phyloP scores from a whole-genome alignment of 2,888 invertebrate species.

The Aphidius colemani region DNA sequence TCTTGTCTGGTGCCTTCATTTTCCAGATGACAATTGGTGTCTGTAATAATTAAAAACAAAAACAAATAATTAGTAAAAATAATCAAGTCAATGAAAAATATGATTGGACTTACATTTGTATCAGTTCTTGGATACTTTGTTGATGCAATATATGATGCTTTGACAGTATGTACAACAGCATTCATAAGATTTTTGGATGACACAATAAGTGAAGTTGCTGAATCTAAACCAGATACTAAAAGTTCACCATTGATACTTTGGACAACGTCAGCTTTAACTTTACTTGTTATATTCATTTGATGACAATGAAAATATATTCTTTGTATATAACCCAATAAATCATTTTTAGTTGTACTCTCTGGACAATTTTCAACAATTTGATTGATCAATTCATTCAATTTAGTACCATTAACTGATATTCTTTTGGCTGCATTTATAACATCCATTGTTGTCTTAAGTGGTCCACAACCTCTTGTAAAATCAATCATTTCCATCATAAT shows the following conservation, averaged over 20 bases:
- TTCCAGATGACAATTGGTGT: slow-evolving; percentile 98
- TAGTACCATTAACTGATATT: slow-evolving; percentile 98
- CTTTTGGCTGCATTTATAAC: slow-evolving; percentile 99
- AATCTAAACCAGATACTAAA: slow-evolving; percentile 97
- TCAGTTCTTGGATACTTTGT: slow-evolving; percentile 94
- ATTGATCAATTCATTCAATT: slow-evolving; percentile 91
- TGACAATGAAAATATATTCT: slow-evolving; percentile 98
- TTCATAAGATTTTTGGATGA: slow-evolving; percentile 99
- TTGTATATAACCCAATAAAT: slow-evolving; percentile 93
- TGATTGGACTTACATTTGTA: slow-evolving; percentile 72
- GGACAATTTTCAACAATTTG: slow-evolving; percentile 97
- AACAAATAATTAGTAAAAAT: not conserved
- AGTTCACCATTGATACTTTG: slow-evolving; percentile 98
- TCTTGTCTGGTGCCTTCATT: slow-evolving; percentile 99
- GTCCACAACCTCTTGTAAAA: slow-evolving; percentile 98
- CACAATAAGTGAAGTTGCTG: slow-evolving; percentile 97
- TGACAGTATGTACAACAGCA: slow-evolving; percentile 97
- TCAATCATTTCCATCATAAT: slow-evolving; percentile 99
- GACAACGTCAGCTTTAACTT: slow-evolving; percentile 96
- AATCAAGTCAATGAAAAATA: not conserved
- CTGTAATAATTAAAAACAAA: slow-evolving; percentile 60
- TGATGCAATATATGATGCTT: slow-evolving; percentile 97
- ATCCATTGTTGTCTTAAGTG: slow-evolving; percentile 98
- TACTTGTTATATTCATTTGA: slow-evolving; percentile 98
- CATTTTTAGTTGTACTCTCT: slow-evolving; percentile 96